Conservation (phyloP, 2,797 vertebrate genomes). For the Hippocampus kuda region DNA sequence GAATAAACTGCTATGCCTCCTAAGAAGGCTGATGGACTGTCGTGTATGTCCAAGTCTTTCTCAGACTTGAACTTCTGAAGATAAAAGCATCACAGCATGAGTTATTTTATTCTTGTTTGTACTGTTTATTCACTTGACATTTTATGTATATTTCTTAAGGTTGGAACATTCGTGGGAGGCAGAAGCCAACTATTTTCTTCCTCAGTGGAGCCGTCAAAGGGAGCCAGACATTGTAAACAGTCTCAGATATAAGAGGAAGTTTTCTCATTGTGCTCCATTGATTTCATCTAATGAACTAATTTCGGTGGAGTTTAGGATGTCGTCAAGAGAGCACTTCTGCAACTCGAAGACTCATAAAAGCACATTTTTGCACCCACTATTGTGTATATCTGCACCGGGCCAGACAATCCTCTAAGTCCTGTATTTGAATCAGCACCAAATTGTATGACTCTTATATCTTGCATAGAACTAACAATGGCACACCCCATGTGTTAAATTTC, state of each 20-base stretch:
- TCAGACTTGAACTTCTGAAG: slow-evolving; percentile 34
- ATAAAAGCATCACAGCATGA: slow-evolving; percentile 32
- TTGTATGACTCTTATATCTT: not conserved
- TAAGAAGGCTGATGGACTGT: slow-evolving; percentile 13
- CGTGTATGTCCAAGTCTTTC: slow-evolving; percentile 18
- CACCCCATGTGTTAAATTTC: no score
- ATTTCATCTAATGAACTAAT: slow-evolving; percentile 43
- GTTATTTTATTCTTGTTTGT: slow-evolving; percentile 29
- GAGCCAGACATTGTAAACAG: slow-evolving; percentile 39
- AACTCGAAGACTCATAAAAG: slow-evolving; percentile 31
- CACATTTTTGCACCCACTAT: not conserved
- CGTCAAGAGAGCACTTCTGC: slow-evolving; percentile 13
- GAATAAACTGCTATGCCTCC: not conserved
- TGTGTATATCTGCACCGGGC: not conserved
- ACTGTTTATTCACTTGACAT: slow-evolving; percentile 49
- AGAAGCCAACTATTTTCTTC: slow-evolving; percentile 35
- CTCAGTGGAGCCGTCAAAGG: slow-evolving; percentile 37
- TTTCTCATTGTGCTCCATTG: slow-evolving; percentile 39
- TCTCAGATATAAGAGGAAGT: slow-evolving; percentile 38
- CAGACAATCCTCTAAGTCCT: not conserved
- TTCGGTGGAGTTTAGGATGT: slow-evolving; percentile 23
- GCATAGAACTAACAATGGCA: no score
- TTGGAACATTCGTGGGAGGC: slow-evolving; percentile 43
- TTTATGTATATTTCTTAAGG: slow-evolving; percentile 40
- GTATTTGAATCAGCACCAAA: not conserved